Base-by-base conservation (phyloP, 2,888 invertebrate species). In the Ichneumoninae sp. region DNA sequence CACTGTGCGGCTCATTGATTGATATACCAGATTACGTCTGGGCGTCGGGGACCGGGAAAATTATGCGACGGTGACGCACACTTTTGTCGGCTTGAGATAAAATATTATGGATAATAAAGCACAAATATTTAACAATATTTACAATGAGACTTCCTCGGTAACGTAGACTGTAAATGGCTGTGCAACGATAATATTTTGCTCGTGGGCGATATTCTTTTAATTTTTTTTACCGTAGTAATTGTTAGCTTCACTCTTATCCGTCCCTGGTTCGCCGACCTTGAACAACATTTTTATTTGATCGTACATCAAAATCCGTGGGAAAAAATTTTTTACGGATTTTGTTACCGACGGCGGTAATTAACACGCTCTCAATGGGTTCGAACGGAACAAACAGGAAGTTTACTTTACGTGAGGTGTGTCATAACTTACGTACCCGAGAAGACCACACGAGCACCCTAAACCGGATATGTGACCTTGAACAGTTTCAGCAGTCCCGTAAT, bases 381-480 rank as follows among this genome's bases (percentile, higher is more conserved):
- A 54, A 57, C 13, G 71, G 50, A 26, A 40, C 57, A 26, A 57
- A 54, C 71, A 72, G 57, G 30, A 72, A 72, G 71, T 72, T 57
- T 60, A 30, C 26, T 19, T 40, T 57, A 40, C 13, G 5, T 1
- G 4, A 26, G 7, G 40, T 40, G 36, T 54, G 36, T 40, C 54
- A 22, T 71, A 71, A 71, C 40, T 16, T 54, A 40, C 71, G 36
- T 40, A 19, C 22, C 22, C 22, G 54, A 19, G 54, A 57, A 71
- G 57, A 33, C 8, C 33, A 33, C 40, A 57, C 71, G 71, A 54
- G 54, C 71, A 36, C 54, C 36, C 54, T 57, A 22, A n/a, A 40
- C 16, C 19, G 33, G 19, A 8, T 19, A 22, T 10, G 71, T 54
- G 54, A 10, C 19, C 22, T 54, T 22, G 7, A n/a, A 50, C 22